phyloP scores from a whole-genome alignment of 2,113 vertebrate species.

The mouse (Mus musculus) region DNA sequence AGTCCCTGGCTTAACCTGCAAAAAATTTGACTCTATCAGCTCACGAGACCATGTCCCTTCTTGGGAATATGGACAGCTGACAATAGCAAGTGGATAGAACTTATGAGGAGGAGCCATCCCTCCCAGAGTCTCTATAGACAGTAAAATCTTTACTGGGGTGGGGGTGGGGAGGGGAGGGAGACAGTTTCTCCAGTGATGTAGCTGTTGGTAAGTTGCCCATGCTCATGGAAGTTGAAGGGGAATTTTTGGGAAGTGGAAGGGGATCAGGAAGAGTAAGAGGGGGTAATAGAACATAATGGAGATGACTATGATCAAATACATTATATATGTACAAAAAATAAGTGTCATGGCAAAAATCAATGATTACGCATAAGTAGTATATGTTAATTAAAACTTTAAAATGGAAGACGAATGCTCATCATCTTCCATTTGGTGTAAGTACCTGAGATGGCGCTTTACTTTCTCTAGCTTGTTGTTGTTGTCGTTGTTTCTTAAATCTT shows the following conservation, averaged over 20 bases:
- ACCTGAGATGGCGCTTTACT: neutral
- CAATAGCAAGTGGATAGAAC: neutral
- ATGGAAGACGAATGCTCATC: neutral
- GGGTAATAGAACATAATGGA: neutral
- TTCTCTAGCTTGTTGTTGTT: neutral
- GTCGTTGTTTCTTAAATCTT: neutral
- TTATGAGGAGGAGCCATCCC: neutral
- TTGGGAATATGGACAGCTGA: neutral
- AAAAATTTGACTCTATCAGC: neutral
- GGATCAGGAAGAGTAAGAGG: neutral
- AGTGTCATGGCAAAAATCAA: neutral
- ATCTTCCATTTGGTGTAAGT: neutral
- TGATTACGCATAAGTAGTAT: neutral
- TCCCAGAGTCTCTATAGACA: neutral
- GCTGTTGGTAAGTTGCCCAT: neutral
- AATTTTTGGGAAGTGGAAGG: neutral
- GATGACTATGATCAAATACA: too few relatives aligned
- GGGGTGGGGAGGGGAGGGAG: neutral
- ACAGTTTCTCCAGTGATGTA: neutral
- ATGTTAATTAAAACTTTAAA: too few relatives aligned
- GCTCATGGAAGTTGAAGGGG: neutral
- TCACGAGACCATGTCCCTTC: neutral
- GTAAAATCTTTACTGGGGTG: neutral
- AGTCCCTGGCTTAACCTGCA: neutral
- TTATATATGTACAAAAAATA: neutral